These are phyloP conservation scores for Vespertilio murinus DNA, from an alignment of 2,797 vertebrate species.

Conservation along the genomic window DNA sequence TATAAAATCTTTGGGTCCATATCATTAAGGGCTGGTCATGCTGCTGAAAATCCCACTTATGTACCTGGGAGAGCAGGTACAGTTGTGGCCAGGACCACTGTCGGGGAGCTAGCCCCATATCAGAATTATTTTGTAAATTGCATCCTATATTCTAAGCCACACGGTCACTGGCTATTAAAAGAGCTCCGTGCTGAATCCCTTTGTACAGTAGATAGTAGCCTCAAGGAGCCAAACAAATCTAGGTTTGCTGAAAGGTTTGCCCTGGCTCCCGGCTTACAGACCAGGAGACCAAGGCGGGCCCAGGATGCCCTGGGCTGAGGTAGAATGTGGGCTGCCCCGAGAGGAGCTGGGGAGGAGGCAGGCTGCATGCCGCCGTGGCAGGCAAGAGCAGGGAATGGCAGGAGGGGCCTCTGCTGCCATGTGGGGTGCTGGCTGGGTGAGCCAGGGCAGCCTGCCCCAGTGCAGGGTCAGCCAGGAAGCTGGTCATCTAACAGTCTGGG, in stretches of 20 bases:
- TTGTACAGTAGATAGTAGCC: background rate
- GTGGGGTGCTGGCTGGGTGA: rapidly evolving
- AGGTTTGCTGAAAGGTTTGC: background rate
- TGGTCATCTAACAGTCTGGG: background rate
- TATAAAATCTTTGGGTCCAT: background rate
- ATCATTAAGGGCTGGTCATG: background rate
- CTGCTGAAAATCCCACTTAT: background rate
- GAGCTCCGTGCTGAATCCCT: background rate
- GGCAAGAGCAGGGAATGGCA: background rate
- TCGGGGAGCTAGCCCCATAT: background rate
- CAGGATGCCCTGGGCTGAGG: background rate
- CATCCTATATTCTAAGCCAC: background rate
- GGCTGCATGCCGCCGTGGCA: background rate
- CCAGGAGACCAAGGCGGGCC: background rate
- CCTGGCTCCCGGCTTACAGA: background rate
- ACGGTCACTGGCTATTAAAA: background rate
- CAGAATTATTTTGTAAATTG: background rate
- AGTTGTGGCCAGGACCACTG: background rate
- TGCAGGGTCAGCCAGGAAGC: background rate
- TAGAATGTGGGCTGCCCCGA: background rate
- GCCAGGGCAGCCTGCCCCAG: background rate
- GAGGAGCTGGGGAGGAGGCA: background rate
- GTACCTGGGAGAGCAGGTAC: background rate
- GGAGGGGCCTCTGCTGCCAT: rapidly evolving
- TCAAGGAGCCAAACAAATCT: background rate